Evolutionary conservation across 2,797 vertebrate genomes (phyloP), one percentile per base, ranked within the genome.

Genomic region (Sebastes glaucus): DNA sequence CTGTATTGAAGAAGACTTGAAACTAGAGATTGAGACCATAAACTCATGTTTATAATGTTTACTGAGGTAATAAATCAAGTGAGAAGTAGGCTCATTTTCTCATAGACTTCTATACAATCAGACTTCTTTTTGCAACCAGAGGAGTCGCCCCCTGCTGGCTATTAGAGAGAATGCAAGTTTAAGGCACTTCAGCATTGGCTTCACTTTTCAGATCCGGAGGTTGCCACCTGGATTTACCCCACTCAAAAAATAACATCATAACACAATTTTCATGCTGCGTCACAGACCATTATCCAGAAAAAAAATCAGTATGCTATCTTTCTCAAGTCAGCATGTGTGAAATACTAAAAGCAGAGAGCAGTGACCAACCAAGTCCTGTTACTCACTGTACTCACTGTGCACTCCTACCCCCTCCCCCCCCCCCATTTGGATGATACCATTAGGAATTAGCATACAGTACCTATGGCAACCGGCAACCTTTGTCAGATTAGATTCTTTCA

Each of bases 381-480:
- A 74, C 86, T 88, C 91, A 89, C 82, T 68, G 27, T 72, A 67
- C 86, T 67, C 81, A 13, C 62, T 80, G 84, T 81, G 82, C 5
- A 18, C 4, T 3, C 38, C 69, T 71, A 77, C 78, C 72, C 55
- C 74, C 85, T n/a, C 81, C 81, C 81, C 28, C 52, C 52, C 73
- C 85, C 80, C 81, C 82, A 75, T 79, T 85, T 71, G 86, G 87
- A 91, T 94, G 93, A 94, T 89, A 94, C 92, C 93, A 95, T 95
- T 95, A 93, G 82, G 77, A 95, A 96, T 96, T 96, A 96, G 92
- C 94, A 96, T 96, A 94, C 90, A 91, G 95, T 96, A 95, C 94
- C 95, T 96, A 96, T 96, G 95, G 95, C 95, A 96, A 96, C 96
- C 89, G 35, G 82, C 94, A 96, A 95, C 95, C 95, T 96, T 95